Evolutionary conservation across 2,113 vertebrate genomes (phyloP).

Genomic region (Naja naja): DNA sequence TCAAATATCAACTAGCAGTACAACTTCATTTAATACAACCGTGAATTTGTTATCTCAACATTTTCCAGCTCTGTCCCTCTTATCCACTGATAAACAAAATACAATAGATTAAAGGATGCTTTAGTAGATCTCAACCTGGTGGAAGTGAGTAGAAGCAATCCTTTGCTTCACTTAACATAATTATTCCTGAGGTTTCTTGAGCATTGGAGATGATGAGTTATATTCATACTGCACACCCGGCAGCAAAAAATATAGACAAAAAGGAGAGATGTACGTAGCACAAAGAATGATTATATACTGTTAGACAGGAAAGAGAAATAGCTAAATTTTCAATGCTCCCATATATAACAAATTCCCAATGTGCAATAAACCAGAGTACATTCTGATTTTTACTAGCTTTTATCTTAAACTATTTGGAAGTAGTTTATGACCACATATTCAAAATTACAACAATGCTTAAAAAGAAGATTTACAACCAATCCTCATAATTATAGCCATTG

Average conservation of each 20-base stretch:
- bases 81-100: not conserved
- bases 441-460: not conserved
- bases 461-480: not conserved
- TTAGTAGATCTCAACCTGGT: not conserved
- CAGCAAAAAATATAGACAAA: not conserved
- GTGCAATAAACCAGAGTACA: not conserved
- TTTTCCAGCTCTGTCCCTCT: not conserved
- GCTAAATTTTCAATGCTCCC: not conserved
- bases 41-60: not conserved
- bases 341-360: not conserved
- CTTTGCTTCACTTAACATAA: not conserved
- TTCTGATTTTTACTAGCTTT: not conserved
- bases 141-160: not conserved
- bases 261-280: not conserved
- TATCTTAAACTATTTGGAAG: not conserved
- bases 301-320: not conserved
- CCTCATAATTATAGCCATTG: not conserved
- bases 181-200: not conserved
- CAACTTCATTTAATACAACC: not conserved
- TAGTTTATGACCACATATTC: not conserved
- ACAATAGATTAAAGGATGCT: not conserved
- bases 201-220: not conserved
- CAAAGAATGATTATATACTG: not conserved
- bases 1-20: not conserved
- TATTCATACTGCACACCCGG: not conserved